phyloP scores from a whole-genome alignment of 2,113 vertebrate genomes.

The Anolis carolinensis region DNA sequence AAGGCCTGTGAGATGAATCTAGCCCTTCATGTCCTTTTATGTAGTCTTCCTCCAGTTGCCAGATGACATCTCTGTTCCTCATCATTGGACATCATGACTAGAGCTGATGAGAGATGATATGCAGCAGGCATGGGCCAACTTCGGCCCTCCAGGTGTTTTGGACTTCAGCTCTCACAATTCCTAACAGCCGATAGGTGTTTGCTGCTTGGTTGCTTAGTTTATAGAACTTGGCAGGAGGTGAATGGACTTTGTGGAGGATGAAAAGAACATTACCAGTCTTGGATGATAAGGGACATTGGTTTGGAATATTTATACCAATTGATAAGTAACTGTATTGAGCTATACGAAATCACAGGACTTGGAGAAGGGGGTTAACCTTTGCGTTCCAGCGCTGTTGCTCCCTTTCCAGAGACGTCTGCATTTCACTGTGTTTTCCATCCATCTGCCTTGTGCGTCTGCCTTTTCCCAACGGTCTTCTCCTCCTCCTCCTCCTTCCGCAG shows the following conservation, averaged over 20 bases:
- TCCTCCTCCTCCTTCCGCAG: constrained; percentile 69
- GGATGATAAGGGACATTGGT: accelerated
- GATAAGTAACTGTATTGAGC: not conserved
- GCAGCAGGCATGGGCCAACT: too few relatives aligned
- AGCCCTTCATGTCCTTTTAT: too few relatives aligned
- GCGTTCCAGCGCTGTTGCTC: not conserved
- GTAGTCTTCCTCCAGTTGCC: too few relatives aligned
- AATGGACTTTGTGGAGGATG: not conserved
- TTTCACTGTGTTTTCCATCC: not conserved
- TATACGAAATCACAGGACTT: not conserved
- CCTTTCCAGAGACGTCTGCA: not conserved
- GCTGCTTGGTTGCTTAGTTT: too few relatives aligned
- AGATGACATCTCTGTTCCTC: too few relatives aligned
- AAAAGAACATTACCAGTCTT: not conserved
- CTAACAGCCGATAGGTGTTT: too few relatives aligned
- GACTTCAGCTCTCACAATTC: too few relatives aligned
- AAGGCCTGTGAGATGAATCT: too few relatives aligned
- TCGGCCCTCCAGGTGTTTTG: too few relatives aligned
- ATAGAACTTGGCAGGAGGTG: not conserved
- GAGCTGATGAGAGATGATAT: too few relatives aligned
- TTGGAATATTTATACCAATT: not conserved
- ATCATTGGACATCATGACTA: too few relatives aligned
- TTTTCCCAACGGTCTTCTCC: constrained; percentile 48
- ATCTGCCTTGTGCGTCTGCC: accelerated
- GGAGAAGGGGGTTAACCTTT: not conserved